These are phyloP conservation scores for Urocolius indicus DNA, from an alignment of 2,113 vertebrate species.

Conservation along the genomic window DNA sequence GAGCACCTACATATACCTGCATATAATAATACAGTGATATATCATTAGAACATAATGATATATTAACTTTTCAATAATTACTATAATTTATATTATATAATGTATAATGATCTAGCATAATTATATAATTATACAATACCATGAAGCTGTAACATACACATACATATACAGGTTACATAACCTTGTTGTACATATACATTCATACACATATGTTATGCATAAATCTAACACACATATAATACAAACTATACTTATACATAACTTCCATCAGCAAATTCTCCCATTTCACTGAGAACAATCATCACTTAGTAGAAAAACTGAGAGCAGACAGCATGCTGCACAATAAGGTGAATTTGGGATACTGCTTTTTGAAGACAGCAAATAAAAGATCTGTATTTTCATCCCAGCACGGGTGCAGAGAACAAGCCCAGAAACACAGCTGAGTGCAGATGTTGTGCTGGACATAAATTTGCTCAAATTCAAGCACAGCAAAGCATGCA, in stretches of 20 bases:
- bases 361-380: not conserved
- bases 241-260: not conserved
- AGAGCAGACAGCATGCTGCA: not conserved
- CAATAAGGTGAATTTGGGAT: not conserved
- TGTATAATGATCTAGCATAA: not conserved
- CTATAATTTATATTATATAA: not conserved
- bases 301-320: not conserved
- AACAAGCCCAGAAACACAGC: not conserved
- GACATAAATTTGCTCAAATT: not conserved
- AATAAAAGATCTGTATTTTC: not conserved
- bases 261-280: not conserved
- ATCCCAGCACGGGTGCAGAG: not conserved
- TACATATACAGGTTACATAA: no score
- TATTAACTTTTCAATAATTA: not conserved
- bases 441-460: rapidly evolving
- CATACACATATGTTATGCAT: not conserved
- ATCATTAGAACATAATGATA: not conserved
- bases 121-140: not conserved
- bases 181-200: not conserved
- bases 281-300: not conserved
- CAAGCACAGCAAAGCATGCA: not conserved
- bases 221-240: not conserved
- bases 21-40: not conserved
- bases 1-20: not conserved
- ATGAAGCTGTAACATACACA: not conserved